Conservation (phyloP, 2,888 invertebrate species). For the Leptinotarsa peninsularis region DNA sequence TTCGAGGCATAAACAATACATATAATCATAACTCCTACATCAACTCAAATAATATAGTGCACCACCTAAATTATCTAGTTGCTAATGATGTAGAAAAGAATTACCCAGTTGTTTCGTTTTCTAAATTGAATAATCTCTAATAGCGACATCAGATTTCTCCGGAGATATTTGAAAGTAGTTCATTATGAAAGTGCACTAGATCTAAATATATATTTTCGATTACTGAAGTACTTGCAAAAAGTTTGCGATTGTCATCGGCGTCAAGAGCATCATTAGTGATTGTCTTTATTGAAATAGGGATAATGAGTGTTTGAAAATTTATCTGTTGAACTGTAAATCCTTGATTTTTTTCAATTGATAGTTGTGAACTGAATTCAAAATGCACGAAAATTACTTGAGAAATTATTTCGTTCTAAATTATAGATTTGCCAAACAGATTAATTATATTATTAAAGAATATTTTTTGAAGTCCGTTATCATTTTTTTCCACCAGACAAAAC, state of each 20-base stretch:
- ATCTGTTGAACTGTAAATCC: no score
- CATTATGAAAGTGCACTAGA: constrained; percentile 29
- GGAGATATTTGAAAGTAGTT: constrained; percentile 28
- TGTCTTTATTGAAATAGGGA: background rate
- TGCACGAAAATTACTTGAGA: no score
- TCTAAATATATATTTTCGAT: constrained; percentile 22
- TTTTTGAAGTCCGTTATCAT: no score
- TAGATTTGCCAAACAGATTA: no score
- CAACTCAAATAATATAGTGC: constrained; percentile 3
- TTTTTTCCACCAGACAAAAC: no score
- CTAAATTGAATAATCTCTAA: constrained; percentile 15
- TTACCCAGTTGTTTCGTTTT: constrained; percentile 24
- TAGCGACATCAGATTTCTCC: constrained; percentile 23
- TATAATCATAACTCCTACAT: background rate
- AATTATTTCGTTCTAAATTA: no score
- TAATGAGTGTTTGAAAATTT: no score
- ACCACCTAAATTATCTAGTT: constrained; percentile 2
- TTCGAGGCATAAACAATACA: background rate
- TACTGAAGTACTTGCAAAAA: background rate
- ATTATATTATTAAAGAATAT: no score
- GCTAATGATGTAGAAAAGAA: constrained; percentile 15
- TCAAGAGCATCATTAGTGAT: background rate
- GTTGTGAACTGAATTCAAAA: no score
- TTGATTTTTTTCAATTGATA: no score
- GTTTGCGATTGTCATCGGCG: background rate